Percentiles rank a stretch among this genome's conserved stretches.
Evolutionary conservation across 2,888 invertebrate species (phyloP).

Genomic region (Ferrisia virgata): DNA sequence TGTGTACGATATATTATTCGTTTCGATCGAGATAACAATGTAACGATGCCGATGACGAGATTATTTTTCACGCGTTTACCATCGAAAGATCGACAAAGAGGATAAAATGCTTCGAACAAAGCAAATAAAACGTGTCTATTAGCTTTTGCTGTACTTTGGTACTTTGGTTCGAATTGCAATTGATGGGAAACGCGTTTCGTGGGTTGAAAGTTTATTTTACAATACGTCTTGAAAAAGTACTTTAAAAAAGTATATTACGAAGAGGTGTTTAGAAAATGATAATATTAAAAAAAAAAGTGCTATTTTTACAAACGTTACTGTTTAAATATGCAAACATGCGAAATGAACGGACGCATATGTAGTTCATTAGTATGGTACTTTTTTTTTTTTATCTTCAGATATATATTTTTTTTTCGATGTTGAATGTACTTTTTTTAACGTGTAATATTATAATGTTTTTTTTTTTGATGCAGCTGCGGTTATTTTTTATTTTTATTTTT

Average conservation of each 20-base stretch:
- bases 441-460: neutral
- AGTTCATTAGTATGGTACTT: neutral
- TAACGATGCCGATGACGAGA: neutral
- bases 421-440: neutral
- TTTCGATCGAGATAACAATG: neutral
- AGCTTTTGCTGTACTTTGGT: too few species aligned
- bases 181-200: too few species aligned
- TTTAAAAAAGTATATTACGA: neutral
- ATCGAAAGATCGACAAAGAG: too few species aligned
- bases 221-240: too few species aligned
- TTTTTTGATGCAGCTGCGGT: constrained; percentile 24
- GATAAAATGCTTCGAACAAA: neutral
- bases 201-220: neutral
- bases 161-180: too few species aligned
- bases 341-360: neutral
- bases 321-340: neutral
- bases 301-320: neutral
- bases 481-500: neutral
- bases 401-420: too few species aligned
- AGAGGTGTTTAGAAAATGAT: neutral
- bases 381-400: too few species aligned
- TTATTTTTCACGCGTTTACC: neutral
- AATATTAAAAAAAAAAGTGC: neutral
- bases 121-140: neutral
- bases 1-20: too few species aligned